Evolutionary conservation across 2,113 vertebrate genomes (phyloP), one percentile per base, ranked within the genome.

Genomic region (Cricetomys ansorgei): DNA sequence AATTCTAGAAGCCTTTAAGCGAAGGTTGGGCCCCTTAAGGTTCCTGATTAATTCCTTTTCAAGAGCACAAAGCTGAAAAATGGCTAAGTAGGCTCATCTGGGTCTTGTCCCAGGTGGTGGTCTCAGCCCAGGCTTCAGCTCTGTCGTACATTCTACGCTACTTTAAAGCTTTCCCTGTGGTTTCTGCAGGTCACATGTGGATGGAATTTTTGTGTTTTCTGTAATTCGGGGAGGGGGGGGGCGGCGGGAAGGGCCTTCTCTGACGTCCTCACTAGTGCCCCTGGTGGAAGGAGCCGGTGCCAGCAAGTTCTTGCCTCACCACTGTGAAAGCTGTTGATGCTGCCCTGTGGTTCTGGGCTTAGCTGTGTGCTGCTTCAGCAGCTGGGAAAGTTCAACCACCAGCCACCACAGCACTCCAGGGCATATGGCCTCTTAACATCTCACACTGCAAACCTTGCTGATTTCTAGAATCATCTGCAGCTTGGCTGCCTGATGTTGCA

Each of bases 321-420:
- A 53, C 37, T 84, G 88, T 89, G 40, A 93, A 81, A 85, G 84
- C 48, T 84, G 34, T 29, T 97, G 77, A 40, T 96, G 96, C 98
- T 0, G 89, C 98, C 9, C 97, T 98, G 92, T 99, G 99, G 95
- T 99, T 99, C 76, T 99, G 98, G 85, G 98, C 98, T 43, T 99
- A 99, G 0, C 98, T 98, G 40, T 55, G 97, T 99, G 99, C n/a
- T 99, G 98, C 88, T 99, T 99, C 98, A 99, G 98, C 57, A 99
- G 98, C 95, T 99, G 99, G 6, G 19, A 99, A 97, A 67, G 98
- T 76, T 99, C 99, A 80, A 99, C 99, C 99, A 0, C 99, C 99
- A 93, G 99, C 99, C 21, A 98, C 97, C 40, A 99, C 98, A 0
- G 99, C 99, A 95, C 99, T 99, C 96, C 99, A 95, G 98, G 96